A percentile compares a stretch with the other conserved stretches of the same genome.
These are phyloP conservation scores for Ia io DNA, from an alignment of 2,113 vertebrate species.

Conservation along the genomic window DNA sequence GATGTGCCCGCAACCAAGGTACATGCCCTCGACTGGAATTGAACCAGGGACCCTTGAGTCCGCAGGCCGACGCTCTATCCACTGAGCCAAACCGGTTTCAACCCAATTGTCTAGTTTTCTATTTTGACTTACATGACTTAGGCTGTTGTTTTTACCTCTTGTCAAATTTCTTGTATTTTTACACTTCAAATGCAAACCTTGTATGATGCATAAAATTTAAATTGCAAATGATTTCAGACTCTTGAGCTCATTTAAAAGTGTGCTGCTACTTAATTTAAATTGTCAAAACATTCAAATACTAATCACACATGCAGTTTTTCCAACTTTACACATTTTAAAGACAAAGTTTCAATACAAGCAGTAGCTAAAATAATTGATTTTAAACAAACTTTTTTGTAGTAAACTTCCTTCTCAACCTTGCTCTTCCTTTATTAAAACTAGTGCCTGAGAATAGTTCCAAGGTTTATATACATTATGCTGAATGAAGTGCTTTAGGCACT, in stretches of 20 bases:
- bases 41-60: too few relatives aligned
- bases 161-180: background rate
- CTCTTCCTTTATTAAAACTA: background rate
- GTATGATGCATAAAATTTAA: background rate
- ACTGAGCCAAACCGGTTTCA: too few relatives aligned
- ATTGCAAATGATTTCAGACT: background rate
- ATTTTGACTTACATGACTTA: background rate
- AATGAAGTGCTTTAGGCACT: background rate
- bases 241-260: background rate
- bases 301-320: background rate
- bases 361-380: background rate
- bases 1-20: too few relatives aligned
- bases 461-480: background rate
- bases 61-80: too few relatives aligned
- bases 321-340: background rate
- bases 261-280: background rate
- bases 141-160: background rate
- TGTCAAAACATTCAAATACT: background rate
- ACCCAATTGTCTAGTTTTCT: background rate
- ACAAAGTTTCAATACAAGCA: background rate
- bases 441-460: background rate
- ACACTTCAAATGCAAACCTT: background rate
- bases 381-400: slow-evolving; percentile 23
- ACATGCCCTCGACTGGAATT: too few relatives aligned
- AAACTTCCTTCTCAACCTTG: background rate